Base-by-base conservation (phyloP, 92 coral and sea anemone species). In the Siderastrea siderea region DNA sequence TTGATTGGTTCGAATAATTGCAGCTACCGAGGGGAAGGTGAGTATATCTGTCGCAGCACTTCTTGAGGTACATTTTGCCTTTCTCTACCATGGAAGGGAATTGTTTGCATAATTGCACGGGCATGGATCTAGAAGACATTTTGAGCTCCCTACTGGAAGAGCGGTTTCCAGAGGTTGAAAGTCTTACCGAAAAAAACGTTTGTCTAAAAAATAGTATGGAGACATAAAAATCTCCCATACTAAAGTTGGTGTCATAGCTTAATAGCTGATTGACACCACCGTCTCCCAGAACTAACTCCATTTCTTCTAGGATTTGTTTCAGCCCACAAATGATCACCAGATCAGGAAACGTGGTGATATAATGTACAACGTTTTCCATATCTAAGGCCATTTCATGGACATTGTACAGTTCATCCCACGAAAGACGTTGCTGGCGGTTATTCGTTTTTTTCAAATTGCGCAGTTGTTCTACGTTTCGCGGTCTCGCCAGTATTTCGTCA, bases 151-250 rank as follows among this genome's bases (percentile, higher is more conserved):
- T 26, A 26, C 38, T 26, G 38, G 38, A 26, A 26, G 38, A 26
- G 38, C 38, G 38, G 38, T 26, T 26, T 26, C 38, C 38, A 26
- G 38, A 26, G 38, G 38, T 26, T 26, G 38, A 26, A 26, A 26
- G 38, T 26, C 38, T 26, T 26, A 26, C 38, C 38, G 14, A 69
- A 16, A 47, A 69, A 17, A 69, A 69, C 12, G 74, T 69, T 3
- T 69, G 74, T 69, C 51, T 69, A 14, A 69, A 69, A 69, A 44
- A 44, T 46, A 69, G 14, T 47, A 69, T 69, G 74, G 74, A 69
- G 74, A 69, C 74, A 26, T 66, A 66, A 38, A 66, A 66, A 47
- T 66, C 71, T 66, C 71, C 71, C 69, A 68, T 45, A 12, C 16
- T 69, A 7, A 69, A 69, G 52, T 51, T 69, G 15, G 74, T 69